Evolutionary conservation across 2,888 invertebrate species (phyloP).

Genomic region (Hermaeophaga mercurialis): DNA sequence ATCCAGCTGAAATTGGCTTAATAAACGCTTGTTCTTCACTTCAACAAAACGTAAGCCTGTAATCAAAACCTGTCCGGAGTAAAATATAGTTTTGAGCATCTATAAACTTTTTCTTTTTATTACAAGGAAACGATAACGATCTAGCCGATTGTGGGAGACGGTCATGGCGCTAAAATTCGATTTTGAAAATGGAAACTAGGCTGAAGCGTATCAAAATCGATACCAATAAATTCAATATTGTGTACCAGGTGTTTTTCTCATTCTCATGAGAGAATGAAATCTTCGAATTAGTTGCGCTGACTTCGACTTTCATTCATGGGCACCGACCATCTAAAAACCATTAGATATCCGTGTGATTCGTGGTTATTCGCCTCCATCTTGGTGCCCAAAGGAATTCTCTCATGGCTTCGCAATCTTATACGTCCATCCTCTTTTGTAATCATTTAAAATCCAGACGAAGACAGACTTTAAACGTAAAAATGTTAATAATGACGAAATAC

Average conservation of each 20-base stretch:
- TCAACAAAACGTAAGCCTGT: slow-evolving; percentile 19
- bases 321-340: slow-evolving; percentile 16
- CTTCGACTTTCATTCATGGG: slow-evolving; percentile 23
- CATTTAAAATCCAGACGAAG: too few species aligned
- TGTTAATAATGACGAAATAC: too few species aligned
- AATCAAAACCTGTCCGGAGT: slow-evolving; percentile 22
- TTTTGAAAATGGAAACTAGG: too few species aligned
- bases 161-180: too few species aligned
- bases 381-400: slow-evolving; percentile 15
- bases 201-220: background rate
- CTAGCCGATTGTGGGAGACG: too few species aligned
- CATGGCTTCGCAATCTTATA: too few species aligned
- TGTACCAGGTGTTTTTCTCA: background rate
- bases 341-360: slow-evolving; percentile 26
- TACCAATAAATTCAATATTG: background rate
- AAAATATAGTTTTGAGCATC: slow-evolving; percentile 23
- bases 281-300: slow-evolving; percentile 20
- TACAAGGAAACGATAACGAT: slow-evolving; percentile 5
- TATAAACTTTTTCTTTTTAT: slow-evolving; percentile 20
- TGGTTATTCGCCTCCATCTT: slow-evolving; percentile 15
- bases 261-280: slow-evolving; percentile 11
- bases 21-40: slow-evolving; percentile 25
- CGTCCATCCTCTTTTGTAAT: too few species aligned
- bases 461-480: too few species aligned
- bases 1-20: slow-evolving; percentile 25